Evolutionary conservation across 2,113 vertebrate genomes (phyloP), one percentile per base, ranked within the genome.

Genomic region (Sorex araneus): DNA sequence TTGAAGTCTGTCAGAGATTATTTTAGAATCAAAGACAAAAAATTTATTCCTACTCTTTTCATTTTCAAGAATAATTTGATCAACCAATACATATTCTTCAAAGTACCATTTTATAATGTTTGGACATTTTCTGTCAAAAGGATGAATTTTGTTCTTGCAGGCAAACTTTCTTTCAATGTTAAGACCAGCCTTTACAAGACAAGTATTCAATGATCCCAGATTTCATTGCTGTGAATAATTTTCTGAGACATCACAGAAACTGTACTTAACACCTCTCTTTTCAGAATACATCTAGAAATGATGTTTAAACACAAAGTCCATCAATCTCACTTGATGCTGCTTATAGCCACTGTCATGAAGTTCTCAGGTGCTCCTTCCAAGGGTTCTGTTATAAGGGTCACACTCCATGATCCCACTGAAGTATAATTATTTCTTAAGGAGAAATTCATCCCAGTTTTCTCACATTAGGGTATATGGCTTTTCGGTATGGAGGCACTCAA

Each of bases 111-210:
- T 80, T 71, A 95, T 97, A 97, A 99, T 96, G 0, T 0, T 0
- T 34, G 99, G 60, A 10, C 99, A 95, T 98, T 93, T 97, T 98
- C 99, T 98, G 97, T 99, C 98, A 83, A 98, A 99, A 9, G 98
- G 98, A 93, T 99, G 98, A 93, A 99, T 74, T 34, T 98, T 66
- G 11, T 66, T 66, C 25, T 28, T 66, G 64, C 10, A 28, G 28
- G 25, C 28, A 66, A 50, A 28, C 11, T 23, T 66, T 66, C 10
- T 98, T 71, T 99, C 97, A 0, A 23, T 23, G 57, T 60, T 23
- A 60, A 19, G 57, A 60, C 57, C 21, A 60, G 15, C 57, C 57
- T 60, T 60, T 60, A 60, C 19, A 60, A 60, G 19, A 60, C 23
- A 60, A 60, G 23, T 50, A 13, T 13, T 50, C 47, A 50, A 50